Evolutionary conservation across 1,140 invertebrate genomes (phyloP), one percentile per base, ranked within the genome.

Genomic region (Heliconius eleuchia): DNA sequence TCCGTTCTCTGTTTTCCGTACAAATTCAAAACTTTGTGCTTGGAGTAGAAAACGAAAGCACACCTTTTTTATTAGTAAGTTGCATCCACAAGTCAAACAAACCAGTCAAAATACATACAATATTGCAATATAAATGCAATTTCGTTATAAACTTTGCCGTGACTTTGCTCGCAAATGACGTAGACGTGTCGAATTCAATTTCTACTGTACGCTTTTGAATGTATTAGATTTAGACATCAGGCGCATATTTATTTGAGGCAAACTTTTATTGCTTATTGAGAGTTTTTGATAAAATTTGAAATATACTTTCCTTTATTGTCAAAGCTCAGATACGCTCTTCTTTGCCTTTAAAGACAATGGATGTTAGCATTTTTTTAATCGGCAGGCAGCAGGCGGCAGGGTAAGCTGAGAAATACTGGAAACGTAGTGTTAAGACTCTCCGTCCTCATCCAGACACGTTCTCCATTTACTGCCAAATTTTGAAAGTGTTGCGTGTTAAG

Each of bases 101-200:
- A 57, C 19, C 27, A 66, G 13, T 70, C 66, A 70, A 70, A 76
- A 46, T 46, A 37, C 6, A 23, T 39, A 46, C 30, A 66, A 46
- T 42, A 37, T 70, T 76, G 39, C 18, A 76, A 71, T 76, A 46
- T 70, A 11, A 66, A 76, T 70, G 37, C 74, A 76, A 76, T 71
- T 19, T 76, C 27, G 6, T 30, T 27, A 27, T 27, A 76, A 30
- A 76, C 74, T 70, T 66, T 42, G 55, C 4, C 39, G 19, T 60
- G 55, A 75, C 74, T 75, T 75, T 39, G 55, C 30, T 60, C 9
- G 55, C 60, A 30, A 66, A 66, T 66, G 60, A 66, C 60, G 60
- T 30, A n/a, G 60, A 66, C 23, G 27, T 66, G 60, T 66, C 60
- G 27, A 66, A 66, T 66, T 66, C 60, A 66, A 66, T 66, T 66